phyloP scores from a whole-genome alignment of 2,888 invertebrate genomes.

The Rhingia campestris region DNA sequence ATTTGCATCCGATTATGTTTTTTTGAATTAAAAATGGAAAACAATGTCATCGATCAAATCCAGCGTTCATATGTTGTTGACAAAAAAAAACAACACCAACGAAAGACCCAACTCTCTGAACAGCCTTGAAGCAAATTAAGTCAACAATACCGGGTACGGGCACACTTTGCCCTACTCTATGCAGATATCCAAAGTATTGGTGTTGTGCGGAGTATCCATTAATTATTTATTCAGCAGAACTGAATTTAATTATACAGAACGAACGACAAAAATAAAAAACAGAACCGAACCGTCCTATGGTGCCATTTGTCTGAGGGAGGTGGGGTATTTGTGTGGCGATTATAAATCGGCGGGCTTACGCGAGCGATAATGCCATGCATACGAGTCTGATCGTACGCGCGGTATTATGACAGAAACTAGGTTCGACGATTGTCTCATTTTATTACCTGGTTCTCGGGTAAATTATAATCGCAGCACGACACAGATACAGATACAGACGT shows the following conservation, averaged over 20 bases:
- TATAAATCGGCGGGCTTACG: conserved; percentile 36
- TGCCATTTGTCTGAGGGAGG: conserved; percentile 17
- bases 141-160: conserved; percentile 15
- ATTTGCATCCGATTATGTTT: conserved; percentile 1
- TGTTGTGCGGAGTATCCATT: conserved; percentile 21
- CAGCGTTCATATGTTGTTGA: conserved; percentile 11
- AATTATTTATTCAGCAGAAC: conserved; percentile 51
- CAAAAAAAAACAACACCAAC: conserved; percentile 5
- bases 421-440: conserved; percentile 26
- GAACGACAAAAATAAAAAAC: too few relatives aligned
- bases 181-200: not conserved
- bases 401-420: conserved; percentile 26
- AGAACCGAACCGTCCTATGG: conserved; percentile 5
- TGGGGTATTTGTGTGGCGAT: conserved; percentile 6
- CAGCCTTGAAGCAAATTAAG: conserved; percentile 47
- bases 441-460: conserved; percentile 10
- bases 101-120: conserved; percentile 10
- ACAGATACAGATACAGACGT: not conserved
- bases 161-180: conserved; percentile 9
- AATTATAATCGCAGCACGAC: conserved; percentile 10
- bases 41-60: conserved; percentile 42
- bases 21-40: conserved; percentile 2
- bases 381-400: not conserved
- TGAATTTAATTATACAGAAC: conserved; percentile 4
- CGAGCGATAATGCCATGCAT: conserved; percentile 37